These are phyloP conservation scores for Sesia apiformis DNA, from an alignment of 2,888 invertebrate genomes.

Conservation along the genomic window DNA sequence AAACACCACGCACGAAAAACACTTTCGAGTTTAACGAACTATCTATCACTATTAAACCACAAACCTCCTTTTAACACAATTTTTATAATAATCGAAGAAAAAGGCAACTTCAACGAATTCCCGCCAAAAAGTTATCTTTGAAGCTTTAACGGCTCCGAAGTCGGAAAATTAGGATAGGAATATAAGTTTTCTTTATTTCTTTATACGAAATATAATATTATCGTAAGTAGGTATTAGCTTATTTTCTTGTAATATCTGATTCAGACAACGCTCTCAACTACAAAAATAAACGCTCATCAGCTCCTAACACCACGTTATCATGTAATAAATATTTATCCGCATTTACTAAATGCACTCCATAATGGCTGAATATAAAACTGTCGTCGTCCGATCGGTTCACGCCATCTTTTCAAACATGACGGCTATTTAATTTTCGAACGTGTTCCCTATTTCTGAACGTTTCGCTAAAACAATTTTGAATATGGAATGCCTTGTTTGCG, in stretches of 20 bases:
- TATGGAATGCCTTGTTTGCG: conserved; percentile 19
- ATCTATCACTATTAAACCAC: no score
- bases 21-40: no score
- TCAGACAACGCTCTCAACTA: conserved; percentile 21
- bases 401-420: conserved; percentile 44
- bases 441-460: conserved; percentile 20
- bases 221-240: background rate
- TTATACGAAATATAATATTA: no score
- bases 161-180: no score
- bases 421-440: conserved; percentile 32
- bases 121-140: no score
- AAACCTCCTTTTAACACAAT: no score
- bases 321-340: conserved; percentile 65
- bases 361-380: conserved; percentile 56
- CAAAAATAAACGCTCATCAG: conserved; percentile 51
- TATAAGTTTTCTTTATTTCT: no score
- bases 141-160: no score
- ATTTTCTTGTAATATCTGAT: background rate
- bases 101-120: no score
- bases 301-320: conserved; percentile 38
- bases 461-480: conserved; percentile 36
- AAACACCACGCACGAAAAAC: no score
- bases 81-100: no score
- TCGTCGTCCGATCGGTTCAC: conserved; percentile 53
- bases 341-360: conserved; percentile 68